Evolutionary conservation across 2,888 invertebrate species (phyloP).

Genomic region (Penaeus monodon): DNA sequence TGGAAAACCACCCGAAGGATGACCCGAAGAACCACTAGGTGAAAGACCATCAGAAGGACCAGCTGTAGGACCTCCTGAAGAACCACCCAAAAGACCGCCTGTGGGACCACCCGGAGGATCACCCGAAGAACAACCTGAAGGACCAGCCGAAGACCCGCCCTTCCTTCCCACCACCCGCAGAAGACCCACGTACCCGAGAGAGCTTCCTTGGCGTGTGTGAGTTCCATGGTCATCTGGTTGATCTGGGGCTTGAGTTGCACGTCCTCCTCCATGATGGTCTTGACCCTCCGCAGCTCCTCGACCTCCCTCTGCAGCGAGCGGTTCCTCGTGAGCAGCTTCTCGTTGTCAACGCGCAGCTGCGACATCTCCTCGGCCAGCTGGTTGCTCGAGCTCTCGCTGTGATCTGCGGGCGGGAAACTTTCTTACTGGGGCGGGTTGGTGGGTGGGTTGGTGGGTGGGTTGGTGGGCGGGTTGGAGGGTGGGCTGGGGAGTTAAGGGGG

Average conservation of each 20-base stretch:
- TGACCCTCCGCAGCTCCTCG: constrained; percentile 77
- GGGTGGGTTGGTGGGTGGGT: background rate
- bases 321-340: constrained; percentile 68
- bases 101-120: background rate
- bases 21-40: background rate
- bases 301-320: constrained; percentile 69
- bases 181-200: constrained; percentile 72
- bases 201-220: constrained; percentile 82
- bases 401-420: constrained; percentile 17
- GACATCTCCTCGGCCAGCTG: constrained; percentile 53
- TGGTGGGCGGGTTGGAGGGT: background rate
- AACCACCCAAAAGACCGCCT: background rate
- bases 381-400: constrained; percentile 52
- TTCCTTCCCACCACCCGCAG: background rate
- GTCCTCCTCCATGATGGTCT: constrained; percentile 77
- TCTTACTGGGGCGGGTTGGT: background rate
- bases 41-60: background rate
- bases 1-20: background rate
- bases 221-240: constrained; percentile 77
- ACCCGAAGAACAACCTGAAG: background rate
- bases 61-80: background rate
- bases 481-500: background rate
- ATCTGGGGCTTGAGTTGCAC: constrained; percentile 72
- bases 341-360: constrained; percentile 65
- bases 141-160: background rate